Conservation (phyloP, 2,113 vertebrate species). For the Chitala chitala region DNA sequence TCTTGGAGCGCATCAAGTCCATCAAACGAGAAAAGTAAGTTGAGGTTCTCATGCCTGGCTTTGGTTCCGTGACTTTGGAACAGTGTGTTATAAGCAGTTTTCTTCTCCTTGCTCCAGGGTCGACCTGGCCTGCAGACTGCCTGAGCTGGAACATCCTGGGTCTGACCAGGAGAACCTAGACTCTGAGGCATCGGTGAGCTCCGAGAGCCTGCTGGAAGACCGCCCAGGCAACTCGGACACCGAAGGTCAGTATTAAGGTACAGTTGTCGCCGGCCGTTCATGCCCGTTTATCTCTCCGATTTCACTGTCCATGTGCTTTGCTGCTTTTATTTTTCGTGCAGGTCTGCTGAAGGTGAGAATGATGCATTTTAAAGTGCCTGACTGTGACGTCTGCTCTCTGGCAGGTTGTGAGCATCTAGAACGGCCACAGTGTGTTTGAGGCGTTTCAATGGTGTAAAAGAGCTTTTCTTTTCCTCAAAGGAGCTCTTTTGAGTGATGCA, state of each 20-base stretch:
- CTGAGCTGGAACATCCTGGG: conserved; percentile 86
- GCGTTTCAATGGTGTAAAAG: conserved; percentile 28
- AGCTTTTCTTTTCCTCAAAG: neutral
- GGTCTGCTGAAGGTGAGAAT: conserved; percentile 60
- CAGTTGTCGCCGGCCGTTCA: conserved; percentile 27
- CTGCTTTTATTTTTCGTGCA: conserved; percentile 61
- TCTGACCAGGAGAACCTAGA: conserved; percentile 93
- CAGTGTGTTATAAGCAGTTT: neutral
- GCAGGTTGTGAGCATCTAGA: conserved; percentile 53
- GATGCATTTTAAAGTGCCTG: conserved; percentile 52
- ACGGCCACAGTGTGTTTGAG: conserved; percentile 4
- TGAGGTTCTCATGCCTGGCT: neutral
- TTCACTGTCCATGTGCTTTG: conserved; percentile 46
- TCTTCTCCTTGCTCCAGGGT: conserved; percentile 62
- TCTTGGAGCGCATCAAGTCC: conserved; percentile 84
- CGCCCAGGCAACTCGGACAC: conserved; percentile 55
- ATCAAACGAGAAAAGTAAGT: conserved; percentile 93
- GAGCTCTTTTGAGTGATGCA: neutral
- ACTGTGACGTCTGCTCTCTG: conserved; percentile 60
- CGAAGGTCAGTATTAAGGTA: conserved; percentile 85
- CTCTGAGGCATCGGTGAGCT: conserved; percentile 86
- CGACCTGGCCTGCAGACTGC: conserved; percentile 85
- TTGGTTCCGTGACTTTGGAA: neutral
- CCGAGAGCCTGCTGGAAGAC: conserved; percentile 90
- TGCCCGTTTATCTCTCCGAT: conserved; percentile 23